These are phyloP conservation scores for Leucozona laternaria DNA, from an alignment of 2,888 invertebrate species.

Conservation along the genomic window DNA sequence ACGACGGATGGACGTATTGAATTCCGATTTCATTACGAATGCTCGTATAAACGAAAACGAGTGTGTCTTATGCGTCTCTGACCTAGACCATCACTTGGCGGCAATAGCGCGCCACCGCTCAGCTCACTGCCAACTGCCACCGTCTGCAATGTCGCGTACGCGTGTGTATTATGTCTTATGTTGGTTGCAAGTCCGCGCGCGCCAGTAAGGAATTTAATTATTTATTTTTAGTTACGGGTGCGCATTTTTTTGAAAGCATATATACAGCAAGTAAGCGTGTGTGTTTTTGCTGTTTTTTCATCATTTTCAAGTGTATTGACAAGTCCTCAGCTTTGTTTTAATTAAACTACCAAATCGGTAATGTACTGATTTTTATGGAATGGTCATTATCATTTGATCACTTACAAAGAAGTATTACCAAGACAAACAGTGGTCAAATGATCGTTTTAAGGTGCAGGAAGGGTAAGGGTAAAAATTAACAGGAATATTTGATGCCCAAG, in stretches of 20 bases:
- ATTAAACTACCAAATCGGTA: conserved; percentile 33
- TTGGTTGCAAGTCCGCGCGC: conserved; percentile 43
- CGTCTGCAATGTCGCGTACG: conserved; percentile 56
- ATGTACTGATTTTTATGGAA: not conserved
- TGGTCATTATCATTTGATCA: conserved; percentile 15
- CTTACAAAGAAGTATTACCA: not conserved
- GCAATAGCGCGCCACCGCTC: conserved; percentile 39
- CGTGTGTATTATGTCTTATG: conserved; percentile 44
- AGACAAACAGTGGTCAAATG: not conserved
- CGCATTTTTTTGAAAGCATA: conserved; percentile 30
- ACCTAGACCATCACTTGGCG: conserved; percentile 71
- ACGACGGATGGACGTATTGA: conserved; percentile 28
- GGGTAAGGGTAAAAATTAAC: not conserved
- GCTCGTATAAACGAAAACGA: conserved; percentile 20
- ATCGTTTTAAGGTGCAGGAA: not conserved
- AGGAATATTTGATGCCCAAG: not conserved
- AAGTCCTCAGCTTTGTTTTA: conserved; percentile 34
- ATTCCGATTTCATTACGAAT: conserved; percentile 66
- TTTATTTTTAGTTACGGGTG: conserved; percentile 69
- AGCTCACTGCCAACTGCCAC: too few species aligned
- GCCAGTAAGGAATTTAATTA: conserved; percentile 68
- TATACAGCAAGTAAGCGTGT: not conserved
- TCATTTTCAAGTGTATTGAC: conserved; percentile 4
- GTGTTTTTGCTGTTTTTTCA: conserved; percentile 1
- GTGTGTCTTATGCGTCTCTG: conserved; percentile 58